Base-by-base conservation (phyloP, 2,113 vertebrate genomes). In the Gobio gobio region DNA sequence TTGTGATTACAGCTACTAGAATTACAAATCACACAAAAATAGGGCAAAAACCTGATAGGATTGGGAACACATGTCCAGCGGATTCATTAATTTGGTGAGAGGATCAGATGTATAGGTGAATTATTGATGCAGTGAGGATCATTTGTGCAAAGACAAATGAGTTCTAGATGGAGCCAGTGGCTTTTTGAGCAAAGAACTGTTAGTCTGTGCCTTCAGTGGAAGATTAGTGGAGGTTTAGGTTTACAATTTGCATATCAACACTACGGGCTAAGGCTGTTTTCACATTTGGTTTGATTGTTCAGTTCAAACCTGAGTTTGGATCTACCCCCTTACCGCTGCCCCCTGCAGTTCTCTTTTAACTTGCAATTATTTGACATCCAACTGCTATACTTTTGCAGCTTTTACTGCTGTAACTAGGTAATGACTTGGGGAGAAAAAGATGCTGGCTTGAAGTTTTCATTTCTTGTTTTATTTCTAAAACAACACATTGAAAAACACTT, bases 101-200 rank as follows among this genome's bases (percentile, higher is more conserved):
- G 93, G 92, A 94, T 94, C 92, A 93, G 91, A 94, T 92, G 91
- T 92, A 91, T 89, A 81, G 84, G 78, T 94, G 89, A 94, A 94
- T 94, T 94, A 94, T 95, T 93, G 91, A 94, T 93, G 87, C 87
- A 82, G 24, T 84, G 87, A 89, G 89, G 87, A 90, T 90, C 87
- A 91, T 93, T 92, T 90, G 88, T 84, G 84, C 86, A 86, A 75
- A 86, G 89, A 93, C 83, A 85, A 78, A 86, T 72, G 84, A 85
- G 84, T 78, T 83, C 29, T 24, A 22, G 54, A 81, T 58, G 73
- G 82, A 88, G 74, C 43, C 72, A 54, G 64, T 89, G 87, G 85
- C 83, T 89, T 84, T 70, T 43, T 40, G 36, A 40, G 18, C 14
- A 3, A 66, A 16, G 0, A 20, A 70, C 66, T 70, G 9, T n/a